phyloP scores from a whole-genome alignment of 2,797 vertebrate species.

The Sphenopsis melanotis region DNA sequence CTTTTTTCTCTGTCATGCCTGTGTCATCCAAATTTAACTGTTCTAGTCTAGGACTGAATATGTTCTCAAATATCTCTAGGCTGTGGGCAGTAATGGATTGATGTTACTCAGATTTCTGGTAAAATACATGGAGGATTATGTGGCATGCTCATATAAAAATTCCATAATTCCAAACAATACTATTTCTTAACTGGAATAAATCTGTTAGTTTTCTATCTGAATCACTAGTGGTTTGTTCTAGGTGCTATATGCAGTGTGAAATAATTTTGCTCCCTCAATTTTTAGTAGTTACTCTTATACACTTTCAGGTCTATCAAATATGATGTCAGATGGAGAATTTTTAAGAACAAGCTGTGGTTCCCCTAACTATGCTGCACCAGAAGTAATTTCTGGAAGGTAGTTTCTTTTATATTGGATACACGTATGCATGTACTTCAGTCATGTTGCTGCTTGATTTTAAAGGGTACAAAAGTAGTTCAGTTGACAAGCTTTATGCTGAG shows the following conservation, averaged over 20 bases:
- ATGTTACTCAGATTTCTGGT: not conserved
- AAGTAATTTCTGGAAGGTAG: constrained; percentile 99
- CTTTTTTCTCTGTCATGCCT: not conserved
- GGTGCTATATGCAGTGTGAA: not conserved
- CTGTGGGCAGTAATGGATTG: not conserved
- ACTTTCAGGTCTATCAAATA: constrained; percentile 94
- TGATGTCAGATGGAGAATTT: constrained; percentile 99
- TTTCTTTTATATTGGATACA: constrained; percentile 42
- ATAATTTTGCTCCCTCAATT: not conserved
- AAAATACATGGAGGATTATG: not conserved
- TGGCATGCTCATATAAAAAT: not conserved
- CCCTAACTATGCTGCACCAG: constrained; percentile 98
- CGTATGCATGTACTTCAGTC: constrained; percentile 15
- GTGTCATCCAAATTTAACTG: not conserved
- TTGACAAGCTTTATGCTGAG: not conserved
- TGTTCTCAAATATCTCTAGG: not conserved
- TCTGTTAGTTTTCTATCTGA: not conserved
- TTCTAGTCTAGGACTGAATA: not conserved
- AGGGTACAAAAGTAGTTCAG: not conserved
- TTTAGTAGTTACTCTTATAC: constrained; percentile 58
- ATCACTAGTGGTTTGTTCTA: not conserved
- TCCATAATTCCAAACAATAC: not conserved
- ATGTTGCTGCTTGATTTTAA: constrained; percentile 20
- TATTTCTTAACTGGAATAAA: not conserved
- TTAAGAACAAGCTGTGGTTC: constrained; percentile 97